phyloP scores from a whole-genome alignment of 2,797 vertebrate genomes.

The Neopelma chrysocephalum region DNA sequence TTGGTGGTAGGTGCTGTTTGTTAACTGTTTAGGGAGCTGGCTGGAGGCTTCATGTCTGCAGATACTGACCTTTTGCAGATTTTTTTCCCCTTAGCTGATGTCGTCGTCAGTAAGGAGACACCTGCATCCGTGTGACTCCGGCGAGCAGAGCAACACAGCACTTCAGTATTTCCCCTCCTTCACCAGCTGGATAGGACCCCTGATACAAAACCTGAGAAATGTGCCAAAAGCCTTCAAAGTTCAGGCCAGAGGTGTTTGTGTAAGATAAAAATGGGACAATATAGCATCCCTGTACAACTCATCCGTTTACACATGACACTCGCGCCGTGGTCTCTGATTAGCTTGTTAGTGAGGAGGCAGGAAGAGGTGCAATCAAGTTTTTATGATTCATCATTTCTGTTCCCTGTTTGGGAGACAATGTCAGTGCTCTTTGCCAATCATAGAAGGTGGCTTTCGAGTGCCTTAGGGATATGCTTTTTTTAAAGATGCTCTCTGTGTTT shows the following conservation, averaged over 20 bases:
- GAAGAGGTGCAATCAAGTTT: slow-evolving; percentile 73
- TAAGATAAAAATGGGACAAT: slow-evolving; percentile 75
- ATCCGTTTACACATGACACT: slow-evolving; percentile 72
- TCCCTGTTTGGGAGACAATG: slow-evolving; percentile 74
- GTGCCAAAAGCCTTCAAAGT: slow-evolving; percentile 80
- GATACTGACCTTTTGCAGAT: slow-evolving; percentile 68
- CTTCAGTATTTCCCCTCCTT: slow-evolving; percentile 69
- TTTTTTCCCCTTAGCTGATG: slow-evolving; percentile 47
- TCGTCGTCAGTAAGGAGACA: slow-evolving; percentile 77
- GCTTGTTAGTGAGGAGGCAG: slow-evolving; percentile 71
- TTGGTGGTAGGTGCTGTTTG: slow-evolving; percentile 4
- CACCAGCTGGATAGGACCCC: slow-evolving; percentile 68
- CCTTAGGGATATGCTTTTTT: slow-evolving; percentile 66
- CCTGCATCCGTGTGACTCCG: slow-evolving; percentile 77
- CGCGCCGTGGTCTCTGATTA: slow-evolving; percentile 58
- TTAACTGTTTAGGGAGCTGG: slow-evolving; percentile 36
- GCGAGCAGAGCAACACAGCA: slow-evolving; percentile 13
- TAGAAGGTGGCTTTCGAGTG: slow-evolving; percentile 51
- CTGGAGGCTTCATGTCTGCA: not conserved
- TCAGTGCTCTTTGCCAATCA: slow-evolving; percentile 69
- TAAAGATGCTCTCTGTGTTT: slow-evolving; percentile 64
- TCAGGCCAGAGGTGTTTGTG: slow-evolving; percentile 76
- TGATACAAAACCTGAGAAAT: slow-evolving; percentile 69
- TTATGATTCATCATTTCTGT: slow-evolving; percentile 77
- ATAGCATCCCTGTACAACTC: slow-evolving; percentile 66